A percentile compares a stretch with the other conserved stretches of the same genome.
phyloP scores from a whole-genome alignment of 2,888 invertebrate species.

The Amblyjoppa proteus region DNA sequence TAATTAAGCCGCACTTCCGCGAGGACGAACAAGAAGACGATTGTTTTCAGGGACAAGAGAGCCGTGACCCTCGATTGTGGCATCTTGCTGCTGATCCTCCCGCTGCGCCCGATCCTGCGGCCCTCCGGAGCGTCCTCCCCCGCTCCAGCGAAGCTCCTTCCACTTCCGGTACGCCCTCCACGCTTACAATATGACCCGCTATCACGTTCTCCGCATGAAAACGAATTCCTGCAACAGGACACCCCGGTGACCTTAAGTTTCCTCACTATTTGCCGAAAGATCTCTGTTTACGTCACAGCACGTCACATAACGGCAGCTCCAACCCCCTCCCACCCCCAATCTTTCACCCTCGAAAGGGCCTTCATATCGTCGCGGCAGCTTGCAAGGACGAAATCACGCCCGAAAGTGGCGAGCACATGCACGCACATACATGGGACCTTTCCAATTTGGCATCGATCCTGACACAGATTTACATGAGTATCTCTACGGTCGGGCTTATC shows the following conservation, averaged over 20 bases:
- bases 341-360: background rate
- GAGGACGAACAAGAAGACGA: conserved; percentile 45
- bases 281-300: conserved; percentile 40
- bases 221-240: conserved; percentile 62
- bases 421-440: conserved; percentile 47
- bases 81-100: conserved; percentile 1
- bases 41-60: conserved; percentile 37
- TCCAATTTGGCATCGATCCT: conserved; percentile 70
- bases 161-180: conserved; percentile 21
- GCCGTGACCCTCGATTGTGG: conserved; percentile 16
- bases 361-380: conserved; percentile 51
- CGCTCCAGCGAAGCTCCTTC: conserved; percentile 18
- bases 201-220: conserved; percentile 58
- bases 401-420: conserved; percentile 41
- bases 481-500: conserved; percentile 50
- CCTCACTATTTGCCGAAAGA: background rate
- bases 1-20: conserved; percentile 49
- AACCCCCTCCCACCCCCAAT: background rate
- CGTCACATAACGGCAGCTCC: conserved; percentile 28
- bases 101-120: conserved; percentile 6
- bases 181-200: conserved; percentile 23
- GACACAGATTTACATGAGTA: conserved; percentile 64
- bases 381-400: conserved; percentile 58
- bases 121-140: conserved; percentile 25
- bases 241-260: conserved; percentile 48